Evolutionary conservation across 1,140 invertebrate genomes (phyloP).

Genomic region (Hyposmocoma kahamanoa): DNA sequence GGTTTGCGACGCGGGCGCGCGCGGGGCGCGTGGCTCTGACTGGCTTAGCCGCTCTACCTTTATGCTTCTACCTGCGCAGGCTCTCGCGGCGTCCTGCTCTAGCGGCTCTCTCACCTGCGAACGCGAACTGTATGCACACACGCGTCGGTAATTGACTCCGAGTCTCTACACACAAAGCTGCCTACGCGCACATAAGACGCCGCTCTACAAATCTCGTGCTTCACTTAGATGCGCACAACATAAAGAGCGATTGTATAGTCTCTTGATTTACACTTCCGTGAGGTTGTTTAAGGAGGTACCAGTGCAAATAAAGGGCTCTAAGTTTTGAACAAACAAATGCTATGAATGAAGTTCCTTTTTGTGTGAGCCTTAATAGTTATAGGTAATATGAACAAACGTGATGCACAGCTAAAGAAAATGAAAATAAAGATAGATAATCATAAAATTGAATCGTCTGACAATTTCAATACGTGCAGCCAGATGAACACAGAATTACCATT

Average conservation of each 20-base stretch:
- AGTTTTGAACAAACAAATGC: neutral
- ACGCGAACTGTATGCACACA: constrained; percentile 16
- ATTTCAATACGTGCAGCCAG: too few relatives aligned
- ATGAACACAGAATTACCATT: too few relatives aligned
- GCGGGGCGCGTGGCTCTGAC: constrained; percentile 49
- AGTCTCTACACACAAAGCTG: neutral
- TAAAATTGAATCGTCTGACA: too few relatives aligned
- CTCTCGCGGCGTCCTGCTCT: constrained; percentile 35
- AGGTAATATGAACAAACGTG: too few relatives aligned
- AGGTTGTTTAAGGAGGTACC: neutral
- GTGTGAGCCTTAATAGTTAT: too few relatives aligned
- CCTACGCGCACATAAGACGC: too few relatives aligned
- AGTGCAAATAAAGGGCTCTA: neutral
- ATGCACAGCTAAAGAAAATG: too few relatives aligned
- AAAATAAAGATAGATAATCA: too few relatives aligned
- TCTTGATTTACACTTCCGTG: neutral
- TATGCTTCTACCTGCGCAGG: too few relatives aligned
- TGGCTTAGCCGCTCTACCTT: constrained; percentile 35
- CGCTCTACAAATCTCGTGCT: too few relatives aligned
- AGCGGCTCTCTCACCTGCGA: constrained; percentile 46
- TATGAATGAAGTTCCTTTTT: neutral
- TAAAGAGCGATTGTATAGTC: neutral
- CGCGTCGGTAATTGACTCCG: constrained; percentile 13
- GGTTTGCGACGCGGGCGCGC: constrained; percentile 42
- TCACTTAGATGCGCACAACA: too few relatives aligned